phyloP scores from a whole-genome alignment of 2,888 invertebrate species.

The Orgyia antiqua region DNA sequence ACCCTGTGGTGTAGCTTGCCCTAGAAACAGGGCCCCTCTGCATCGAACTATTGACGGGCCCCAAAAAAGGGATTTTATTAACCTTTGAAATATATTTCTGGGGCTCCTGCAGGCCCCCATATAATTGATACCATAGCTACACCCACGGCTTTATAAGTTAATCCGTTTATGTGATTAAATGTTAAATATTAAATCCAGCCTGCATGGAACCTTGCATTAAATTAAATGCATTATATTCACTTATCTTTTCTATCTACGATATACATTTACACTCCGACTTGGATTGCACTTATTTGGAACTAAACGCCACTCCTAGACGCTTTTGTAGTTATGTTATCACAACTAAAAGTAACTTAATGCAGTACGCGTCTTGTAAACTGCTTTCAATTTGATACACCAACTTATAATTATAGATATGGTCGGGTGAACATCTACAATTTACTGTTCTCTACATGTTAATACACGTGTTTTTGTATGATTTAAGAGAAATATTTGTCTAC shows the following conservation, averaged over 20 bases:
- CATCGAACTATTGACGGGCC: too few relatives aligned
- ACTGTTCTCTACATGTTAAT: neutral
- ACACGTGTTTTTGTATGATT: too few relatives aligned
- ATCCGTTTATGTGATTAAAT: too few relatives aligned
- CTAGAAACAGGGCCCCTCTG: too few relatives aligned
- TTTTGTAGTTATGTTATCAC: conserved; percentile 58
- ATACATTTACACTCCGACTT: conserved; percentile 59
- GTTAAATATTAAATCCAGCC: conserved; percentile 42
- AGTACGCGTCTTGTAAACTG: conserved; percentile 45
- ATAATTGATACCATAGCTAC: too few relatives aligned
- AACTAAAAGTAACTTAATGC: conserved; percentile 61
- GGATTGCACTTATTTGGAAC: conserved; percentile 65
- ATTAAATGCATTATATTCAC: conserved; percentile 72
- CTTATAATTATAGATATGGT: conserved; percentile 67
- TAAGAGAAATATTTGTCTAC: too few relatives aligned
- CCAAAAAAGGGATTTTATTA: too few relatives aligned
- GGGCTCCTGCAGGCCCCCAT: too few relatives aligned
- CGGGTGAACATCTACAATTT: conserved; percentile 51
- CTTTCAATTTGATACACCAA: conserved; percentile 49
- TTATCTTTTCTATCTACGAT: conserved; percentile 72
- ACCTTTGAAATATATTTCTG: too few relatives aligned
- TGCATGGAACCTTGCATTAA: conserved; percentile 45
- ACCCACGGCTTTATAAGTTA: too few relatives aligned
- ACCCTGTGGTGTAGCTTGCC: too few relatives aligned
- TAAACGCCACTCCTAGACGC: conserved; percentile 38